Evolutionary conservation across 2,113 vertebrate genomes (phyloP).

Genomic region (Menura novaehollandiae): DNA sequence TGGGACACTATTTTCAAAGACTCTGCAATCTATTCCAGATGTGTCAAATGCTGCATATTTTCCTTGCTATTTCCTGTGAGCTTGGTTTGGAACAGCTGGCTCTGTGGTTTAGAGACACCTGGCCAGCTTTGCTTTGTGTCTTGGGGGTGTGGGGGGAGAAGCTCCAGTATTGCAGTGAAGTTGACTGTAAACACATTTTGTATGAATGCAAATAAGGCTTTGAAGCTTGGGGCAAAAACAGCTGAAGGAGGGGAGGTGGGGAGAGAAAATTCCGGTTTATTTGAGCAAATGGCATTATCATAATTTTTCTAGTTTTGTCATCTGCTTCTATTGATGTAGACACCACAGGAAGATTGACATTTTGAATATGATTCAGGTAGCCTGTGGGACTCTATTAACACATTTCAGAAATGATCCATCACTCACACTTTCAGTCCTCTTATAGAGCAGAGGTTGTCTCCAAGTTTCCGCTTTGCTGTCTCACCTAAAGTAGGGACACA

Average conservation of each 20-base stretch:
- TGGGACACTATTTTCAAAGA: slow-evolving; percentile 57
- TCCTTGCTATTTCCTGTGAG: slow-evolving; percentile 66
- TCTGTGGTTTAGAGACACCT: slow-evolving; percentile 48
- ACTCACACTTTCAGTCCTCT: neutral
- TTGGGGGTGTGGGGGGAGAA: neutral
- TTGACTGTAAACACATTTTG: slow-evolving; percentile 43
- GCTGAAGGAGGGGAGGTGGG: neutral
- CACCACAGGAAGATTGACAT: neutral
- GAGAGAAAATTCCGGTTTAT: neutral
- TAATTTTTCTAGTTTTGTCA: neutral
- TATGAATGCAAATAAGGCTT: slow-evolving; percentile 12
- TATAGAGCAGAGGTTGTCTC: neutral
- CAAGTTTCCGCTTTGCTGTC: neutral
- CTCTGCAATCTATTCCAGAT: slow-evolving; percentile 54
- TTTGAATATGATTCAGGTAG: neutral
- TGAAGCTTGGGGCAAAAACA: neutral
- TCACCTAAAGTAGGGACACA: neutral
- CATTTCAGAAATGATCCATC: neutral
- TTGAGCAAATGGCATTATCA: neutral
- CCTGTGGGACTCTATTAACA: neutral
- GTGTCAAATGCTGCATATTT: slow-evolving; percentile 47
- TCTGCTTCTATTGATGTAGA: neutral
- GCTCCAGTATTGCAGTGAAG: neutral
- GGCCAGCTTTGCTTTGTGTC: slow-evolving; percentile 45
- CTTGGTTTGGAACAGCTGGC: slow-evolving; percentile 51